phyloP scores from a whole-genome alignment of 2,797 vertebrate genomes.

The Melopsittacus undulatus region DNA sequence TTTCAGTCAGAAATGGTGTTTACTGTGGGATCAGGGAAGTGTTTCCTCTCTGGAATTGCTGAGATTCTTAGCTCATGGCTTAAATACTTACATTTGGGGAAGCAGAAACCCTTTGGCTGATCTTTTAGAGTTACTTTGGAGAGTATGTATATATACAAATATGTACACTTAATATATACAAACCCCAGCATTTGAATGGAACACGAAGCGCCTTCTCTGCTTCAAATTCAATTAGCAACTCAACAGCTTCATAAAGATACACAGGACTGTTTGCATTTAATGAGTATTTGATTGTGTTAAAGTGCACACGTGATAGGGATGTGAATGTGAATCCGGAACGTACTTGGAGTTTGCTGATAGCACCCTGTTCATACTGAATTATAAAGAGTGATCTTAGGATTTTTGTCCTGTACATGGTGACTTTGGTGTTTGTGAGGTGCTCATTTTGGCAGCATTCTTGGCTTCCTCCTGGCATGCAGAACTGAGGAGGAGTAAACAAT shows the following conservation, averaged over 20 bases:
- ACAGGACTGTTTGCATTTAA: neutral
- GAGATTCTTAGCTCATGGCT: neutral
- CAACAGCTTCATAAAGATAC: neutral
- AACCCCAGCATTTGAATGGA: neutral
- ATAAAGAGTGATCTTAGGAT: neutral
- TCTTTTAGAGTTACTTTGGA: neutral
- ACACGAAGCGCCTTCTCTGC: neutral
- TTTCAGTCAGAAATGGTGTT: neutral
- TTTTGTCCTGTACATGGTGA: neutral
- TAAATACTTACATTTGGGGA: neutral
- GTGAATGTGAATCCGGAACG: neutral
- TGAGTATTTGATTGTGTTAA: neutral
- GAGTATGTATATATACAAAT: neutral
- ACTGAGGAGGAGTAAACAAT: neutral
- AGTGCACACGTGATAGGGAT: neutral
- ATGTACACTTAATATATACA: neutral
- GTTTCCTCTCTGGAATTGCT: neutral
- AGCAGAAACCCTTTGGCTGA: neutral
- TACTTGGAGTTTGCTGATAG: neutral
- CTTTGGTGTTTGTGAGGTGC: neutral
- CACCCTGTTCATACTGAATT: fast-evolving
- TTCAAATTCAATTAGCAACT: neutral
- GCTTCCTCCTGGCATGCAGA: neutral
- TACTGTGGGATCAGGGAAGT: neutral
- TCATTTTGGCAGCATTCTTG: neutral